A percentile compares a stretch with the other conserved stretches of the same genome.
phyloP scores from a whole-genome alignment of 1,140 invertebrate genomes.

The Mizuhopecten yessoensis region DNA sequence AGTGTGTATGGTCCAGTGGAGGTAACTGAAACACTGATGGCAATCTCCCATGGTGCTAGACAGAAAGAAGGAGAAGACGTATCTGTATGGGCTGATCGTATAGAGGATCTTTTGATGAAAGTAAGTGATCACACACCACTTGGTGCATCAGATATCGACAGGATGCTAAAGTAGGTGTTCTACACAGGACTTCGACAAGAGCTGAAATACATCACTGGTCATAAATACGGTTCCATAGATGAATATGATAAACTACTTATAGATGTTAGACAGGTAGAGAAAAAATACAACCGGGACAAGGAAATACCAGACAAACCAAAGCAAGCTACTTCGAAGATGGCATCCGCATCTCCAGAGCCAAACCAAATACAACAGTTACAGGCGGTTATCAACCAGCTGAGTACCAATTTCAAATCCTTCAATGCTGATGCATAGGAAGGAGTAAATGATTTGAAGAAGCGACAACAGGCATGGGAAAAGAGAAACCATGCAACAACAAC shows the following conservation, averaged over 20 bases:
- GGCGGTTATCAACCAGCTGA: constrained; percentile 45
- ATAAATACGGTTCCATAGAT: constrained; percentile 50
- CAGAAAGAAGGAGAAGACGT: constrained; percentile 54
- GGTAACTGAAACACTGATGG: constrained; percentile 44
- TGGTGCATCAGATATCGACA: neutral
- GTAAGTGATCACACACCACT: constrained; percentile 43
- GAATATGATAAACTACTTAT: constrained; percentile 32
- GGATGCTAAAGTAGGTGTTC: constrained; percentile 52
- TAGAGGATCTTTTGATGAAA: constrained; percentile 59
- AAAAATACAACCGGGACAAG: neutral
- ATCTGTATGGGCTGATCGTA: constrained; percentile 54
- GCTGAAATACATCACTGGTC: constrained; percentile 52
- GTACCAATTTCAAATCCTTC: neutral
- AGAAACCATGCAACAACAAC: neutral
- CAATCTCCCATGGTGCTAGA: constrained; percentile 55
- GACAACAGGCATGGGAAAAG: neutral
- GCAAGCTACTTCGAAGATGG: neutral
- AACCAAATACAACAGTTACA: neutral
- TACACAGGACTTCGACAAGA: constrained; percentile 52
- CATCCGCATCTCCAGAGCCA: neutral
- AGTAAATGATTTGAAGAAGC: neutral
- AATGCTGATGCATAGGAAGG: neutral
- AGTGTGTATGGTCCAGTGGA: constrained; percentile 59
- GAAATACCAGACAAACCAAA: neutral
- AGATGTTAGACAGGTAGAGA: constrained; percentile 28